Evolutionary conservation across 2,888 invertebrate species (phyloP), one percentile per base, ranked within the genome.

Genomic region (Malachius bipustulatus): DNA sequence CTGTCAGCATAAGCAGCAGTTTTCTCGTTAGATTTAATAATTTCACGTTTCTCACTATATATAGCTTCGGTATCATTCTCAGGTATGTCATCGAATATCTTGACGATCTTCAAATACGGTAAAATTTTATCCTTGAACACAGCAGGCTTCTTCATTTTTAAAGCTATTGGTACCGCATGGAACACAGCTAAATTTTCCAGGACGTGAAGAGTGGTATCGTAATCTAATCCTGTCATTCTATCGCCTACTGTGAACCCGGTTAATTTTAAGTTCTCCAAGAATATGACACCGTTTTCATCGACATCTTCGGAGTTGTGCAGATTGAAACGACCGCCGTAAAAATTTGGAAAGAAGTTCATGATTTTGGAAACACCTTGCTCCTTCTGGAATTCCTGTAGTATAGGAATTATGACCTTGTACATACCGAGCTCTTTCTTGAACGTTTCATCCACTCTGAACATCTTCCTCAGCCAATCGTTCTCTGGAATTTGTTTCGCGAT

Each of bases 161-260:
- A 49, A 0, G 66, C 70, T 9, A 72, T 56, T 1, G 69, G 63
- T n/a, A 69, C 51, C 0, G 68, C 68, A 47, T 73, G 72, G 41
- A 66, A 70, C 37, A 60, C 55, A 0, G 71, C 71, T 44, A 71
- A 43, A n/a, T 62, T 48, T 27, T 55, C 52, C 1, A 71, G 43
- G 3, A 66, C 55, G 1, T 65, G 24, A 34, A 53, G 55, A 1
- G 64, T 55, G 29, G 68, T 66, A 1, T 55, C 50, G 16, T 66
- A 45, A 48, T 71, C 65, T 32, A 67, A 62, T 34, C 69, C 63
- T 35, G 46, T 43, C 16, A 48, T 46, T 12, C 72, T 62, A 27
- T 67, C 54, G 0, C 59, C 62, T 1, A 57, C 62, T 31, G 52
- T 60, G 42, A 63, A 73, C 4, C 65, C 69, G 2, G 50, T 44